Conservation (phyloP, 1,140 invertebrate species). For the Trichonephila clavata region DNA sequence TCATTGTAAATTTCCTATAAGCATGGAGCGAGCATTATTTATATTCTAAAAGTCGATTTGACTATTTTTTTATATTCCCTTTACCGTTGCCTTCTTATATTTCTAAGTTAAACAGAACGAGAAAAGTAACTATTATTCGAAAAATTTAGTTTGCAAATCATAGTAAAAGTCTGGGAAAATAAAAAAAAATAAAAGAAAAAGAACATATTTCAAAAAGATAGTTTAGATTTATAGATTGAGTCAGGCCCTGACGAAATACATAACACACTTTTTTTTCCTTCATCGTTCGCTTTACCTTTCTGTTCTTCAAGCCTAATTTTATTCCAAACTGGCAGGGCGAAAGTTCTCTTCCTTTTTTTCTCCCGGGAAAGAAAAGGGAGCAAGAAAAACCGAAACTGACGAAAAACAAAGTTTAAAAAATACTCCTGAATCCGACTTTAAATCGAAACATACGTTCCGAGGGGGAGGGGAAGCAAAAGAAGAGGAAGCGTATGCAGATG, state of each 20-base stretch:
- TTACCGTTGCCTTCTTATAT: too few species aligned
- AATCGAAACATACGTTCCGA: conserved; percentile 66
- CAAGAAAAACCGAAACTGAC: conserved; percentile 56
- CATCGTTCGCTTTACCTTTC: conserved; percentile 17
- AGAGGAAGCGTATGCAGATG: conserved; percentile 73
- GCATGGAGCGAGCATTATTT: too few species aligned
- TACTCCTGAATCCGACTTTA: conserved; percentile 66
- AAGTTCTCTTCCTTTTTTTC: conserved; percentile 27
- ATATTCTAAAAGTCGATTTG: too few species aligned
- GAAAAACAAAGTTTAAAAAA: conserved; percentile 51
- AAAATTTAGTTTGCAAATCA: neutral
- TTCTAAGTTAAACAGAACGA: too few species aligned
- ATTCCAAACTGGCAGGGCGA: conserved; percentile 45
- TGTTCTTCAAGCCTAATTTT: conserved; percentile 59
- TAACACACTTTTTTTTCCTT: neutral
- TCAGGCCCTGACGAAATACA: conserved; percentile 14
- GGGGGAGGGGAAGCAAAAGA: neutral
- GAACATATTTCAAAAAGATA: neutral
- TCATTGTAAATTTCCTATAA: too few species aligned
- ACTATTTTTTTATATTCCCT: too few species aligned
- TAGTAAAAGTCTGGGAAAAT: neutral
- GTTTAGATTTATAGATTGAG: too few species aligned
- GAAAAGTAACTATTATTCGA: too few species aligned
- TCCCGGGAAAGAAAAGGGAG: neutral
- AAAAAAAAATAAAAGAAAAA: neutral